phyloP scores from a whole-genome alignment of 2,888 invertebrate species.

The Dynastes grantii region DNA sequence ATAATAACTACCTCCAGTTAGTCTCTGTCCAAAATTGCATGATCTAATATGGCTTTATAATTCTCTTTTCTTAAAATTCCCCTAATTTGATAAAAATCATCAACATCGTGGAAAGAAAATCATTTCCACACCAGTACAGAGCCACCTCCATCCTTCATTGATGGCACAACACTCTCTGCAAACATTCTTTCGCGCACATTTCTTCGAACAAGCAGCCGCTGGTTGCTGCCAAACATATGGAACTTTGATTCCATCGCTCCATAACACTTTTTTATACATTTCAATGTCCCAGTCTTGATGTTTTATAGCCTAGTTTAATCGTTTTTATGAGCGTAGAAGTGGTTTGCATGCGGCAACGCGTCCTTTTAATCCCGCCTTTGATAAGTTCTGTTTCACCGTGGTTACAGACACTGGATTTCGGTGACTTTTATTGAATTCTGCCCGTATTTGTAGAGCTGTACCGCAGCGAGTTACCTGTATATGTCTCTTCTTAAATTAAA shows the following conservation, averaged over 20 bases:
- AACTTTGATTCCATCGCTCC: neutral
- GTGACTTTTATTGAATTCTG: neutral
- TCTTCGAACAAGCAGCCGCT: neutral
- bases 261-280: neutral
- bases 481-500: too few species aligned
- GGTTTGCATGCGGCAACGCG: neutral
- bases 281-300: neutral
- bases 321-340: neutral
- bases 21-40: too few species aligned
- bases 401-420: neutral
- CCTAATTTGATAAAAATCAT: too few species aligned
- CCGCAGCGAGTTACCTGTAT: too few species aligned
- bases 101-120: neutral
- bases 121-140: neutral
- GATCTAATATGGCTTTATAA: too few species aligned
- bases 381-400: neutral
- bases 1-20: too few species aligned
- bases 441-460: neutral
- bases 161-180: neutral
- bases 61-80: too few species aligned
- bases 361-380: neutral
- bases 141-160: neutral
- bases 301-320: neutral
- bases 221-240: neutral
- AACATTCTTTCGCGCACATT: neutral